Evolutionary conservation across 1,140 invertebrate genomes (phyloP), one percentile per base, ranked within the genome.

Genomic region (Solenopsis fugax): DNA sequence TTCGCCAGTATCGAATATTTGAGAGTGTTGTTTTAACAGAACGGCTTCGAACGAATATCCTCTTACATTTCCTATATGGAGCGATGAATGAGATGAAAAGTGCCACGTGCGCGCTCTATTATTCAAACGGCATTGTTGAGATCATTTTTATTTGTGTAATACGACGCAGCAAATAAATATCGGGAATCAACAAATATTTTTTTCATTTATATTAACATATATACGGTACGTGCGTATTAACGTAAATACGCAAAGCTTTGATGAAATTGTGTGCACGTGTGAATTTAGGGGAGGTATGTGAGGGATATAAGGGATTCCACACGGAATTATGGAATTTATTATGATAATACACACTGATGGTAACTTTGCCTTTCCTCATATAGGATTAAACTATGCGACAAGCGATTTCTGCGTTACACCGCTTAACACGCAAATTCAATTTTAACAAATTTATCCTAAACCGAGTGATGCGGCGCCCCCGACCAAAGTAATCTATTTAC

Each of bases 21-120:
- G 76, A 89, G 76, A 87, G 88, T 82, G 84, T 84, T 88, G 84
- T 89, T 89, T 89, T 89, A 89, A 89, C 78, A 67, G 87, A 89
- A 85, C 76, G 85, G 78, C 71, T 85, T 72, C 56, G 78, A 89
- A 87, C 84, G 84, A 87, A 87, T 87, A 89, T 89, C 88, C 84
- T 81, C 88, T 89, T 89, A 89, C 84, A 58, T 56, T 89, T 86
- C 67, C 84, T 87, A 81, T 56, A 87, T 71, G 50, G n/a, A 87
- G 62, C 52, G 80, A 73, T 24, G 69, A 29, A 75, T 37, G 54
- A 75, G 80, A 75, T 60, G 80, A 84, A 84, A 84, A 75, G 24
- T 62, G 18, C 13, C 41, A 21, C 16, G 13, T 84, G 10, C 41
- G n/a, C 41, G 10, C 24, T 48, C 41, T 12, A 73, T 84, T 84